Conservation (phyloP, 2,888 invertebrate genomes). For the Mimas tiliae region DNA sequence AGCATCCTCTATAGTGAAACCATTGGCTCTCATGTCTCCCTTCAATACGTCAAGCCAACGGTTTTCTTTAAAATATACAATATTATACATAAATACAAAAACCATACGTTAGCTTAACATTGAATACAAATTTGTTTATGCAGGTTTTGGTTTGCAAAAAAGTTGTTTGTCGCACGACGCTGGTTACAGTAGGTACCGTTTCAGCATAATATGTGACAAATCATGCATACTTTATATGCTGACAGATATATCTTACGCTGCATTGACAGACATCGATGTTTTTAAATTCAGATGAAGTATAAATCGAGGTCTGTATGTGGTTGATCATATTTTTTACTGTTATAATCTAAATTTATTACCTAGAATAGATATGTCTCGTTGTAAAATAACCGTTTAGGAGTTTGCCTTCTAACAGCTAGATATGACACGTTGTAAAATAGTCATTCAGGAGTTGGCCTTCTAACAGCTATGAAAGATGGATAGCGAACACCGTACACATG, state of each 20-base stretch:
- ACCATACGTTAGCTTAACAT: neutral
- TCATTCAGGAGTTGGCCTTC: too few species aligned
- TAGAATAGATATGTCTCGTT: too few species aligned
- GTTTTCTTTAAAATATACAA: too few species aligned
- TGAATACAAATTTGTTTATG: slow-evolving; percentile 13
- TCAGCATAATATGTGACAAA: slow-evolving; percentile 38
- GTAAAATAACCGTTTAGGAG: too few species aligned
- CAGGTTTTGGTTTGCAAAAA: slow-evolving; percentile 52
- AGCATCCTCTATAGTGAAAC: too few species aligned
- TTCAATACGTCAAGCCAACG: too few species aligned
- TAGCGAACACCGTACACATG: too few species aligned
- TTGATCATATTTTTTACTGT: neutral
- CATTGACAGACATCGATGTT: neutral
- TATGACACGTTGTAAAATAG: too few species aligned
- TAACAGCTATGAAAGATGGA: too few species aligned
- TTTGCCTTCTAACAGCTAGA: too few species aligned
- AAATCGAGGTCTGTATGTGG: neutral
- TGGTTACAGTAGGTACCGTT: slow-evolving; percentile 33
- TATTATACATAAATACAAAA: slow-evolving; percentile 2
- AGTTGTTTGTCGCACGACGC: slow-evolving; percentile 45
- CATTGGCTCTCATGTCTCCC: too few species aligned
- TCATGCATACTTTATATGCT: slow-evolving; percentile 3
- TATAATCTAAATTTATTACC: too few species aligned
- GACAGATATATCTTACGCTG: neutral
- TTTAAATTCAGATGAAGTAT: neutral